Evolutionary conservation across 2,888 invertebrate genomes (phyloP).

Genomic region (Rhyacophila evoluta): DNA sequence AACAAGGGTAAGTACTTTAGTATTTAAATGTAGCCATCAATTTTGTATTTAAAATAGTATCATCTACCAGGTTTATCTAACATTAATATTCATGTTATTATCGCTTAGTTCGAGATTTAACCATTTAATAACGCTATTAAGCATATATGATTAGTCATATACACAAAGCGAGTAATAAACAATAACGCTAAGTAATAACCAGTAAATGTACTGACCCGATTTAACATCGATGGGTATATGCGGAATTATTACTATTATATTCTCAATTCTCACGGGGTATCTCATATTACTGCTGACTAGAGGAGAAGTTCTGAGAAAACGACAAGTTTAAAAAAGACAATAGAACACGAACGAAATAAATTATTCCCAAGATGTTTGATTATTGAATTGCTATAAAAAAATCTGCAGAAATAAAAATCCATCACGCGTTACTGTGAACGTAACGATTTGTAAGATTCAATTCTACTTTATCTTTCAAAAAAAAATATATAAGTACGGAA

Average conservation of each 20-base stretch:
- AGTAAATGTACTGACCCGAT: neutral
- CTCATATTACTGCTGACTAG: neutral
- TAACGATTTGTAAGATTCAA: too few species aligned
- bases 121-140: neutral
- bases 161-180: neutral
- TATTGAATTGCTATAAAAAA: too few species aligned
- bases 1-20: slow-evolving; percentile 14
- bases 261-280: neutral
- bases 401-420: too few species aligned
- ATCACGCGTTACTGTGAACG: too few species aligned
- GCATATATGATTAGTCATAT: slow-evolving; percentile 6
- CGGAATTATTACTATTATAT: neutral
- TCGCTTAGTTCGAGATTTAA: neutral
- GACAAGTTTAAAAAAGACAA: too few species aligned
- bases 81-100: neutral
- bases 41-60: neutral
- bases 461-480: too few species aligned
- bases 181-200: neutral
- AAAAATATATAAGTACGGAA: too few species aligned
- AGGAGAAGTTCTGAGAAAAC: too few species aligned
- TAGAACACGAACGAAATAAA: too few species aligned
- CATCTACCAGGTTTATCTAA: neutral
- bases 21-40: slow-evolving; percentile 18
- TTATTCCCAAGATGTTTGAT: too few species aligned
- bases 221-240: neutral